Evolutionary conservation across 37 sponge, comb jelly and placozoan species (phyloP).

Genomic region (Chondrilla cf. caribensis): DNA sequence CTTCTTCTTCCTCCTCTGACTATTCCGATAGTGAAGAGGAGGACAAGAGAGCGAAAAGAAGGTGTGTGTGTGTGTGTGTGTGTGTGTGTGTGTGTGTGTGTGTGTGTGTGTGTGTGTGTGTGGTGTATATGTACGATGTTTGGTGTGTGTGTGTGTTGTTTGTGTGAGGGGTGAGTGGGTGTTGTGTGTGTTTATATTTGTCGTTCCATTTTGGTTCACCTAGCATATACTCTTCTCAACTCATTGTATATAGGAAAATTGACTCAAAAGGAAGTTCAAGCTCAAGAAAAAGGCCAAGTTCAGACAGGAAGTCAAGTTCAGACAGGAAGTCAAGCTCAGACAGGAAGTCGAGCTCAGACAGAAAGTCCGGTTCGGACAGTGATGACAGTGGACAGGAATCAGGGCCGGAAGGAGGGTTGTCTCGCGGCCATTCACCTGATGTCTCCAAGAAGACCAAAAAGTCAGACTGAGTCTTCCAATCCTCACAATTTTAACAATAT

Average conservation of each 20-base stretch:
- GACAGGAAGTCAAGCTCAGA: too few relatives aligned
- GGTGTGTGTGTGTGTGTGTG: constrained; percentile 19
- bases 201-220: too few relatives aligned
- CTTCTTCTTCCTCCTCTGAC: constrained; percentile 45
- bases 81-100: not conserved
- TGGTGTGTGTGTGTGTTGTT: not conserved
- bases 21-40: constrained; percentile 31
- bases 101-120: not conserved
- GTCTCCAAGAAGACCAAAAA: not conserved
- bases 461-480: too few relatives aligned
- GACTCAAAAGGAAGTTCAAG: too few relatives aligned
- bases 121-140: not conserved
- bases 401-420: not conserved
- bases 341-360: not conserved
- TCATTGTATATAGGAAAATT: too few relatives aligned
- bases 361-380: constrained; percentile 4
- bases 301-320: too few relatives aligned
- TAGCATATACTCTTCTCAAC: too few relatives aligned
- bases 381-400: constrained; percentile 23
- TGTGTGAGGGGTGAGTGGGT: too few relatives aligned
- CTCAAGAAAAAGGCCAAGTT: too few relatives aligned
- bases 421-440: not conserved
- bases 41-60: constrained; percentile 48
- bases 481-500: too few relatives aligned
- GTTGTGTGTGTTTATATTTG: too few relatives aligned